Base-by-base conservation (phyloP, 2,888 invertebrate species). In the Melieria crassipennis region DNA sequence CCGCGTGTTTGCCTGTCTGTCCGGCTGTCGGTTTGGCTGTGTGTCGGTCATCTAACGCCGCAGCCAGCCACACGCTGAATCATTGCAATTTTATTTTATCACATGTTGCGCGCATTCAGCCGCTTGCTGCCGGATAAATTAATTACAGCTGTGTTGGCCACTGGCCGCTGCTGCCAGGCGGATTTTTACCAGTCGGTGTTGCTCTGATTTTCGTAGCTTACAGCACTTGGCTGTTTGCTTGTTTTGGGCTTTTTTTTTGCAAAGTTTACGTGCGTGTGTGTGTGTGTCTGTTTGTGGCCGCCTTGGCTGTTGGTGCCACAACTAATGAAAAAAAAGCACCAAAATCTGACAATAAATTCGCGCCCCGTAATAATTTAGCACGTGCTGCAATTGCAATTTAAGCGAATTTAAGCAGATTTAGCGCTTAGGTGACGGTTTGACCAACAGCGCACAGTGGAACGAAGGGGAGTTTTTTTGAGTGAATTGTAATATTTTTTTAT, bases 321-420 rank as follows among this genome's bases (percentile, higher is more conserved):
- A 65, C 9, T 55, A 46, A 61, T n/a, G n/a, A 65, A 5, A 66
- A 66, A n/a, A 47, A 57, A 47, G 45, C 48, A 50, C 63, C n/a
- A 45, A 67, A 63, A 67, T 16, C 67, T 67, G 67, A 64, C 71
- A 67, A 71, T 67, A 71, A 71, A 71, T 64, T 71, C 71, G 64
- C 66, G 66, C 71, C 52, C 52, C 50, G 69, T 60, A 71, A 69
- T 74, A 70, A 70, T 74, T 71, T 70, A 74, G 74, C 74, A 74
- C 74, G 74, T 74, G 74, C 72, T 74, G 70, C 69, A 62, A 57
- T 56, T 63, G 69, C 56, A 69, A 56, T 69, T 63, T 63, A 69
- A 61, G 47, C 63, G 69, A 69, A 63, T 57, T 69, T 69, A 46
- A 69, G 43, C 55, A 47, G 63, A 56, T 62, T 72, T 69, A 46